Evolutionary conservation across 2,113 vertebrate genomes (phyloP).

Genomic region (Toxostoma redivivum): DNA sequence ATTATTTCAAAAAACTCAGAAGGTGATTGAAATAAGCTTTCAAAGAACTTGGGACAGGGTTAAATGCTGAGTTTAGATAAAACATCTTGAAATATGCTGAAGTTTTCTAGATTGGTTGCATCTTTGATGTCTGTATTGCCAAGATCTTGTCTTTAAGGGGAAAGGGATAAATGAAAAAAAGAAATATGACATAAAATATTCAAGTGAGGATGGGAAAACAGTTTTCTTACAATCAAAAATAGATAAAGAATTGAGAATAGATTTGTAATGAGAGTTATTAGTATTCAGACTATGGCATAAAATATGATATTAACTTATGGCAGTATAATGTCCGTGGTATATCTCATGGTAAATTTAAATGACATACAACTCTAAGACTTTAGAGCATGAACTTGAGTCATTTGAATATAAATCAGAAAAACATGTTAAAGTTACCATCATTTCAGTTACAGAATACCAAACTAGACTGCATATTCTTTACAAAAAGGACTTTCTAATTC

Average conservation of each 20-base stretch:
- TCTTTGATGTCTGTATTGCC: background rate
- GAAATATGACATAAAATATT: background rate
- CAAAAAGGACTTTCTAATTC: background rate
- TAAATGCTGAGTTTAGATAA: background rate
- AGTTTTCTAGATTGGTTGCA: background rate
- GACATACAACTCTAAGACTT: background rate
- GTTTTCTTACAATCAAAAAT: background rate
- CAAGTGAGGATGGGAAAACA: background rate
- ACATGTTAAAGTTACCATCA: background rate
- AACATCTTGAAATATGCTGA: background rate
- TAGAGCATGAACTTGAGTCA: background rate
- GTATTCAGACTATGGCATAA: background rate
- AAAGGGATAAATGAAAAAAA: background rate
- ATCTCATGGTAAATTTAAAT: background rate
- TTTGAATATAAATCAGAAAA: background rate
- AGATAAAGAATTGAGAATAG: background rate
- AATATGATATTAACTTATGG: background rate
- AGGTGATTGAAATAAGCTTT: background rate
- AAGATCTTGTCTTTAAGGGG: background rate
- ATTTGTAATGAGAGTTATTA: background rate
- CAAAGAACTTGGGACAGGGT: background rate
- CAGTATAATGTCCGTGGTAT: background rate
- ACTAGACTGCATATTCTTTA: background rate
- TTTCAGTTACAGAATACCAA: background rate
- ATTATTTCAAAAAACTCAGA: background rate